Conservation (phyloP, 2,888 invertebrate species). For the Cephus nigrinus region DNA sequence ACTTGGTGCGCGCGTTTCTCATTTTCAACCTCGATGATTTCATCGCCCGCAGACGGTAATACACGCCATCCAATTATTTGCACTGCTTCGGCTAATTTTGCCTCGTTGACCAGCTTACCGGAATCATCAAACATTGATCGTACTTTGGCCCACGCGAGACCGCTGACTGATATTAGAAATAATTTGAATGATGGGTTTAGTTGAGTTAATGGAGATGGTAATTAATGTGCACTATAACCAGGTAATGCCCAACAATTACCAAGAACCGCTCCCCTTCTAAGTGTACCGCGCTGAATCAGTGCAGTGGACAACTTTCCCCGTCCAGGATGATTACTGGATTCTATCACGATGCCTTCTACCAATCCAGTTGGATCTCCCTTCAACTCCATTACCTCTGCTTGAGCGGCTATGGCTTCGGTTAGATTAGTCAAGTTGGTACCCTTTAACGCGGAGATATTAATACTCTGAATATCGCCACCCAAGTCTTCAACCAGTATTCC, state of each 20-base stretch:
- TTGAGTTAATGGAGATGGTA: neutral
- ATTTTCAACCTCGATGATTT: constrained; percentile 83
- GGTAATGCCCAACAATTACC: constrained; percentile 43
- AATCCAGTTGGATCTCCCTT: constrained; percentile 84
- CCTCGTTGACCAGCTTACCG: constrained; percentile 75
- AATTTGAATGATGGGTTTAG: constrained; percentile 69
- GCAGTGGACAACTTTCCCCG: constrained; percentile 75
- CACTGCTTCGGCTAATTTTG: constrained; percentile 84
- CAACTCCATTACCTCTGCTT: constrained; percentile 90
- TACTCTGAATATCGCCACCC: constrained; percentile 92
- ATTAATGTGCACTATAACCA: neutral
- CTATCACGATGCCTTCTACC: constrained; percentile 92
- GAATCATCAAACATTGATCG: constrained; percentile 83
- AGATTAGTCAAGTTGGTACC: constrained; percentile 81
- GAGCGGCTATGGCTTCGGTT: constrained; percentile 84
- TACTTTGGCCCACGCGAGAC: constrained; percentile 85
- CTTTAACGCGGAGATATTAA: constrained; percentile 92
- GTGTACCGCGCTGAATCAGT: constrained; percentile 72
- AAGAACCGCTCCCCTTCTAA: constrained; percentile 70
- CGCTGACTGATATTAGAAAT: constrained; percentile 75
- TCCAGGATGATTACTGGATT: constrained; percentile 78
- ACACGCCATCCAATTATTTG: constrained; percentile 93
- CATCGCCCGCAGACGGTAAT: constrained; percentile 89
- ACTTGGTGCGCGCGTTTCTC: constrained; percentile 80
- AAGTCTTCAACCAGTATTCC: constrained; percentile 87